Evolutionary conservation across 2,888 invertebrate species (phyloP).

Genomic region (Venusia cambrica): DNA sequence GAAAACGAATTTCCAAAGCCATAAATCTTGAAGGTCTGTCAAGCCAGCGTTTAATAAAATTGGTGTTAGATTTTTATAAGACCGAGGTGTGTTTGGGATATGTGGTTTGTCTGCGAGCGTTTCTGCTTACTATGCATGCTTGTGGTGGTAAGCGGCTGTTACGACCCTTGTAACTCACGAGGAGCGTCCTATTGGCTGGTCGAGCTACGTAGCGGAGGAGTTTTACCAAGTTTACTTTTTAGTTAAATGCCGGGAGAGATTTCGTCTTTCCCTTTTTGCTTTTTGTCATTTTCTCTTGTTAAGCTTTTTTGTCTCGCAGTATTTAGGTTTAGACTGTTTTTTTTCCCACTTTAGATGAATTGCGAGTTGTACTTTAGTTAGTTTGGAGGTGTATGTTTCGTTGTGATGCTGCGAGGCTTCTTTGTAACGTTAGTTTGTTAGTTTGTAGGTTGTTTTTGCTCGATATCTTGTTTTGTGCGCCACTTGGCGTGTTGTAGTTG

Average conservation of each 20-base stretch:
- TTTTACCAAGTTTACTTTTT: slow-evolving; percentile 41
- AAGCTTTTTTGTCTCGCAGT: slow-evolving; percentile 47
- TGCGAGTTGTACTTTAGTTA: slow-evolving; percentile 55
- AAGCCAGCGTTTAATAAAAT: slow-evolving; percentile 50
- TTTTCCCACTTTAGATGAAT: slow-evolving; percentile 33
- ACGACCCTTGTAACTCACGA: slow-evolving; percentile 12
- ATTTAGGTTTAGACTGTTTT: slow-evolving; percentile 49
- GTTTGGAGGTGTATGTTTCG: slow-evolving; percentile 53
- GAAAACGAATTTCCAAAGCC: slow-evolving; percentile 4
- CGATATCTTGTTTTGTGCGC: slow-evolving; percentile 34
- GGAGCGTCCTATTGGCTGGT: slow-evolving; percentile 25
- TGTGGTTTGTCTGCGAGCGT: slow-evolving; percentile 66
- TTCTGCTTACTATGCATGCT: slow-evolving; percentile 43
- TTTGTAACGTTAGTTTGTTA: slow-evolving; percentile 44
- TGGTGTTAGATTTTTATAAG: slow-evolving; percentile 65
- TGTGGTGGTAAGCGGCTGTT: slow-evolving; percentile 25
- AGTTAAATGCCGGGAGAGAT: slow-evolving; percentile 44
- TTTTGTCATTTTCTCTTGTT: slow-evolving; percentile 43
- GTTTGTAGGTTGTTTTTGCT: slow-evolving; percentile 67
- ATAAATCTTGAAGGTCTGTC: slow-evolving; percentile 43
- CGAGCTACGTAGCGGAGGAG: slow-evolving; percentile 32
- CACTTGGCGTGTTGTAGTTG: slow-evolving; percentile 49
- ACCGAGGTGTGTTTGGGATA: slow-evolving; percentile 74
- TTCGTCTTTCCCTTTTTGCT: slow-evolving; percentile 42
- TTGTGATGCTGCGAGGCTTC: slow-evolving; percentile 52